Evolutionary conservation across 2,113 vertebrate genomes (phyloP).

Genomic region (Stomatorhinus ivindoensis): DNA sequence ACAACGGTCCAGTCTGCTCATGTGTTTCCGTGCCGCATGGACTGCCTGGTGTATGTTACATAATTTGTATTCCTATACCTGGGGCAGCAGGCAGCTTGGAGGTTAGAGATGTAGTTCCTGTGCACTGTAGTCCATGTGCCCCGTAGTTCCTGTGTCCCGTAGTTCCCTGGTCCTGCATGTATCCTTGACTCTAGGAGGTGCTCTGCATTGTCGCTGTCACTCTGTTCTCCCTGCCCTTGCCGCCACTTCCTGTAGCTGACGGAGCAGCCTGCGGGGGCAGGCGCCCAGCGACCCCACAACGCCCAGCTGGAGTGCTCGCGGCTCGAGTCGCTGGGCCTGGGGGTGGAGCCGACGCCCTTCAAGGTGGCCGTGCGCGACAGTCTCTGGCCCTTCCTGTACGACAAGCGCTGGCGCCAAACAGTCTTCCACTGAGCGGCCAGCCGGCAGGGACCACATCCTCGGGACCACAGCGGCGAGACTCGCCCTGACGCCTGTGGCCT

Average conservation of each 20-base stretch:
- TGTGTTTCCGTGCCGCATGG: not conserved
- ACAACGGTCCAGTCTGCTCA: not conserved
- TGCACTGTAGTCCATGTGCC: not conserved
- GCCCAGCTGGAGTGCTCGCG: slow-evolving; percentile 81
- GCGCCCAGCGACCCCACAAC: slow-evolving; percentile 74
- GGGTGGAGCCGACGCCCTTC: slow-evolving; percentile 72
- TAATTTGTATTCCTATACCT: not conserved
- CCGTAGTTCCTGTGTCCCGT: not conserved
- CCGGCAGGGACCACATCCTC: not conserved
- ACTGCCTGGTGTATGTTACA: not conserved
- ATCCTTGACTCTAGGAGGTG: not conserved
- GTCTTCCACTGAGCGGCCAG: slow-evolving; percentile 69
- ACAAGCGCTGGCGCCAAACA: slow-evolving; percentile 91
- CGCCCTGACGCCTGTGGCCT: no score
- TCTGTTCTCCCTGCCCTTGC: not conserved
- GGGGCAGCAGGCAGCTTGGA: not conserved
- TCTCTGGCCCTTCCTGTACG: slow-evolving; percentile 89
- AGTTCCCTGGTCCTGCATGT: not conserved
- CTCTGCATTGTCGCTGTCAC: not conserved
- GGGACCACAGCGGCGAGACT: not conserved
- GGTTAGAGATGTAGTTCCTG: not conserved
- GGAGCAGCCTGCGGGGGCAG: slow-evolving; percentile 65
- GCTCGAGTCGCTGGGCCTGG: slow-evolving; percentile 78
- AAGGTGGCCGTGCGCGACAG: slow-evolving; percentile 72
- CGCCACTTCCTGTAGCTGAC: slow-evolving; percentile 63